Evolutionary conservation across 2,113 vertebrate species (phyloP).

Genomic region (Geothlypis trichas): DNA sequence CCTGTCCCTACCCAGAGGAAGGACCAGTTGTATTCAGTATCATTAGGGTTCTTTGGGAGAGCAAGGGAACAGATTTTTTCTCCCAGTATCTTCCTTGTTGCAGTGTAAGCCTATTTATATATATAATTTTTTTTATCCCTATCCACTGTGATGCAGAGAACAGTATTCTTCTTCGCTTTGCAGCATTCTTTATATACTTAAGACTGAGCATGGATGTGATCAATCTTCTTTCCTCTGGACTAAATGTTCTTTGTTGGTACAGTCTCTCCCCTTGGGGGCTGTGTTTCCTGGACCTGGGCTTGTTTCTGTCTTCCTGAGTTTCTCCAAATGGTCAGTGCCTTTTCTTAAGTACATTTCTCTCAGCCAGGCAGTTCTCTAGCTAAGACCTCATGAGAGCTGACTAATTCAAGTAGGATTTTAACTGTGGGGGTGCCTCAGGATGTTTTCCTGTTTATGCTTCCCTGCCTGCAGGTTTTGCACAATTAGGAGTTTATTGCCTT

Average conservation of each 20-base stretch:
- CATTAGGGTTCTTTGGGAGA: background rate
- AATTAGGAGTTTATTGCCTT: background rate
- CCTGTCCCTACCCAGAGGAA: background rate
- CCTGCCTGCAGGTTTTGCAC: background rate
- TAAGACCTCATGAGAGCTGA: background rate
- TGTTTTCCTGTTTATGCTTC: background rate
- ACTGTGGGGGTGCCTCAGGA: background rate
- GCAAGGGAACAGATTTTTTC: background rate
- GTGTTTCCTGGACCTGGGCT: background rate
- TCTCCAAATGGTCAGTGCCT: background rate
- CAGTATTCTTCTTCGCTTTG: background rate
- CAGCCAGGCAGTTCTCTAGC: background rate
- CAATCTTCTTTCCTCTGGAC: background rate
- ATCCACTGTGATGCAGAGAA: background rate
- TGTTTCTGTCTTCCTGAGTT: background rate
- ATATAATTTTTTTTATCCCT: background rate
- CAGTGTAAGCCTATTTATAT: background rate
- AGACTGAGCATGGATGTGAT: background rate
- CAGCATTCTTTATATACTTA: background rate
- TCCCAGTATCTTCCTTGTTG: background rate
- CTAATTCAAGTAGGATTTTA: background rate
- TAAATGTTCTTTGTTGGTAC: background rate
- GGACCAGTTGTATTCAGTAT: background rate
- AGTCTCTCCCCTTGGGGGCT: background rate
- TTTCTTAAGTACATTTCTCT: background rate